Base-by-base conservation (phyloP, 2,797 vertebrate genomes). In the Chanos chanos region DNA sequence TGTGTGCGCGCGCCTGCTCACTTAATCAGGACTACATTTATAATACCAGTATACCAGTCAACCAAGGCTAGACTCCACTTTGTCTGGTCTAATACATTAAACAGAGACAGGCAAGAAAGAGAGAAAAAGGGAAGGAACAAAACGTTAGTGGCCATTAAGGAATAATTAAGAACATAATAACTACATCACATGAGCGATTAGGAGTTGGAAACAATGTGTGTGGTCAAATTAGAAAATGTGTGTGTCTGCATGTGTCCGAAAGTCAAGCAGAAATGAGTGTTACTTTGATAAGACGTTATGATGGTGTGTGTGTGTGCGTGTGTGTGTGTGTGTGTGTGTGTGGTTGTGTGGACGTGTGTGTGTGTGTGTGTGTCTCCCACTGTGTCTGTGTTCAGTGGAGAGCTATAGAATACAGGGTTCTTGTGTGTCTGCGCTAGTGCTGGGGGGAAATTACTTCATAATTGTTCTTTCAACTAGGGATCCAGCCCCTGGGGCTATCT, bases 401-500 rank as follows among this genome's bases (percentile, higher is more conserved):
- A 2, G 22, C 34, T 27, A 41, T 18, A 19, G 22, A n/a, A n/a
- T n/a, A n/a, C n/a, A n/a, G n/a, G n/a, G n/a, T n/a, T n/a, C n/a
- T n/a, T n/a, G n/a, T n/a, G n/a, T n/a, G n/a, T n/a, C n/a, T n/a
- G n/a, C n/a, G n/a, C n/a, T n/a, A n/a, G n/a, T n/a, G n/a, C n/a
- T n/a, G n/a, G n/a, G n/a, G n/a, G n/a, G 47, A 37, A 34, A 64
- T 66, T 41, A 49, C 5, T 19, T 52, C 40, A 54, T 61, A 56
- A 66, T 70, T 12, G 51, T 40, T 1, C 25, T 37, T 24, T 43
- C 57, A 13, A 47, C 21, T 5, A 28, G 22, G 34, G 16, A 41
- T 53, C 9, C 25, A 44, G 34, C 48, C 22, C n/a, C 31, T 48
- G 66, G 52, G 61, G 60, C 66, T 2, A 39, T 65, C 30, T 68